These are phyloP conservation scores for Eidolon dupreanum DNA, from an alignment of 2,797 vertebrate species.

Conservation along the genomic window DNA sequence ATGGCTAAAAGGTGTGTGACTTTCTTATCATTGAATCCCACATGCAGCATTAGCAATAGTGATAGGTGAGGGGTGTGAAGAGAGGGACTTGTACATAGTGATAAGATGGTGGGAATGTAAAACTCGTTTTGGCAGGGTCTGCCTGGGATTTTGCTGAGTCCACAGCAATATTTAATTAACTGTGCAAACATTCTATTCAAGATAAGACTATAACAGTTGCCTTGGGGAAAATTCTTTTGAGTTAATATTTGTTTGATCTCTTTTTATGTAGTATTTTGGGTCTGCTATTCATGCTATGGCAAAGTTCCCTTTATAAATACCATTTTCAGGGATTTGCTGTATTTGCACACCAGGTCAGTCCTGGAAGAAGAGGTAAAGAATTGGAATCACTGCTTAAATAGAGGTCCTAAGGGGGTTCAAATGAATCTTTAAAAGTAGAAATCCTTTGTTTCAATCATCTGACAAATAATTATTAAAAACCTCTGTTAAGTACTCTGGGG, in stretches of 20 bases:
- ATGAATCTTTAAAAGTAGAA: conserved; percentile 46
- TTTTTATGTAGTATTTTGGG: conserved; percentile 60
- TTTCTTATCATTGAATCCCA: conserved; percentile 65
- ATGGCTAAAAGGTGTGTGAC: conserved; percentile 46
- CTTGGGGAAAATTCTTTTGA: conserved; percentile 78
- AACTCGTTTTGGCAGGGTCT: conserved; percentile 46
- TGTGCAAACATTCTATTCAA: conserved; percentile 76
- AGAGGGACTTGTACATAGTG: conserved; percentile 56
- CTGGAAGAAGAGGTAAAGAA: conserved; percentile 50
- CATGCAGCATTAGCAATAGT: background rate
- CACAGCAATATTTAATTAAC: conserved; percentile 76
- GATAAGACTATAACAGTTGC: conserved; percentile 80
- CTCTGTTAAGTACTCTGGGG: background rate
- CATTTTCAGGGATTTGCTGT: conserved; percentile 70
- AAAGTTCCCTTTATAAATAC: conserved; percentile 65
- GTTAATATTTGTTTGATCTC: conserved; percentile 81
- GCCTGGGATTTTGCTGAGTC: conserved; percentile 66
- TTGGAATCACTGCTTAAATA: conserved; percentile 60
- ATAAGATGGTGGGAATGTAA: conserved; percentile 60
- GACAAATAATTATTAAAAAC: conserved; percentile 41
- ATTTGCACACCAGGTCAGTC: conserved; percentile 67
- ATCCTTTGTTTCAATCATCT: conserved; percentile 17
- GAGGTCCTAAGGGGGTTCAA: conserved; percentile 39
- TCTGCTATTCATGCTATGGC: conserved; percentile 59
- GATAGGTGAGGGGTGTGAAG: conserved; percentile 36